These are phyloP conservation scores for Corapipo altera DNA, from an alignment of 2,113 vertebrate species.

Conservation along the genomic window DNA sequence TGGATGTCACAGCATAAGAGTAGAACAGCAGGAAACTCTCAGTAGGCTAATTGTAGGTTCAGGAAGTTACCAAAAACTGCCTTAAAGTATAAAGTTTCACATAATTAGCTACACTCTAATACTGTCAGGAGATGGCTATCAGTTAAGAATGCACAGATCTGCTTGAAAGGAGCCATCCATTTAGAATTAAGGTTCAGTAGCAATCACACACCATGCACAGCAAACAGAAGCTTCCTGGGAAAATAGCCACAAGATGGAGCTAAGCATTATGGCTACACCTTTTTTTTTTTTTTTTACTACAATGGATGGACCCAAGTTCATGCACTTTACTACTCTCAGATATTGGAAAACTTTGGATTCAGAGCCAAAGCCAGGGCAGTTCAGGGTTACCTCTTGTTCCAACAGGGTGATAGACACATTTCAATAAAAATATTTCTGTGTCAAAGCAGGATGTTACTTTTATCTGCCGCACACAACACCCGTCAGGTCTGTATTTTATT, in stretches of 20 bases:
- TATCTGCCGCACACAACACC: background rate
- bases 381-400: background rate
- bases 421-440: background rate
- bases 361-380: background rate
- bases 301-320: background rate
- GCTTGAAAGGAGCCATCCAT: background rate
- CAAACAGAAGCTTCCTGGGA: background rate
- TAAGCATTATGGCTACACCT: background rate
- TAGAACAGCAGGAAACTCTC: background rate
- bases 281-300: background rate
- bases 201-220: background rate
- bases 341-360: background rate
- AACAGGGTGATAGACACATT: background rate
- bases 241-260: background rate
- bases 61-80: background rate
- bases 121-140: background rate
- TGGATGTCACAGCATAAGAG: background rate
- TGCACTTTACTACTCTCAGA: background rate
- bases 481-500: background rate
- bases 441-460: background rate
- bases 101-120: background rate
- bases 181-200: background rate
- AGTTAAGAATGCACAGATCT: background rate
- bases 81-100: background rate
- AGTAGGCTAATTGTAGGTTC: background rate